Evolutionary conservation across 2,888 invertebrate species (phyloP), one percentile per base, ranked within the genome.

Genomic region (Agrotis segetum): DNA sequence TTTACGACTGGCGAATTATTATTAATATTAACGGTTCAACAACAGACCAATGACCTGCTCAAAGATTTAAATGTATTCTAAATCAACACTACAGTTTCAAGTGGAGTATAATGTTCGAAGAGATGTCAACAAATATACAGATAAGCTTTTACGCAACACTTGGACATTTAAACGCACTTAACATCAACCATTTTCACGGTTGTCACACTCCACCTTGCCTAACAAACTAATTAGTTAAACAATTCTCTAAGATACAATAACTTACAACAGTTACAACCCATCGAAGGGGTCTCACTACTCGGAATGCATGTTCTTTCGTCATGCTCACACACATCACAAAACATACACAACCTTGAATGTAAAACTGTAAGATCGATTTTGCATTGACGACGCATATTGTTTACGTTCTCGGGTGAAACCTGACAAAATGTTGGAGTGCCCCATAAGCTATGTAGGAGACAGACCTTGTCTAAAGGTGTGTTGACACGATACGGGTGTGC

Each of bases 341-440:
- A 72, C 47, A 82, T 84, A 84, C 77, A 81, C 52, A 82, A 71
- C 85, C 81, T 81, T 89, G 82, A 71, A 6, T 1, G 2, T 40
- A 17, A 19, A 19, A 49, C 2, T 29, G 60, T 88, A 88, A 85
- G 86, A 87, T 87, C 72, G 71, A 62, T 72, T 85, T 77, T 90
- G 46, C 71, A 62, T 61, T 82, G 77, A 50, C 71, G 11, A 40
- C 44, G 62, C n/a, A 82, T 70, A 81, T 92, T 93, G 93, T 93
- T 93, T 93, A 92, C 90, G 88, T 89, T 86, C 79, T 74, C 83
- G 79, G 84, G 89, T 89, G 90, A 90, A 91, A 90, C 90, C 87
- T 91, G 91, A 91, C 86, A 91, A 91, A 91, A 91, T 87, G 87
- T 87, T 88, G 87, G 85, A 90, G 89, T 90, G 91, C 90, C 90